These are phyloP conservation scores for Eupeodes latifasciatus DNA, from an alignment of 2,888 invertebrate species.

Conservation along the genomic window DNA sequence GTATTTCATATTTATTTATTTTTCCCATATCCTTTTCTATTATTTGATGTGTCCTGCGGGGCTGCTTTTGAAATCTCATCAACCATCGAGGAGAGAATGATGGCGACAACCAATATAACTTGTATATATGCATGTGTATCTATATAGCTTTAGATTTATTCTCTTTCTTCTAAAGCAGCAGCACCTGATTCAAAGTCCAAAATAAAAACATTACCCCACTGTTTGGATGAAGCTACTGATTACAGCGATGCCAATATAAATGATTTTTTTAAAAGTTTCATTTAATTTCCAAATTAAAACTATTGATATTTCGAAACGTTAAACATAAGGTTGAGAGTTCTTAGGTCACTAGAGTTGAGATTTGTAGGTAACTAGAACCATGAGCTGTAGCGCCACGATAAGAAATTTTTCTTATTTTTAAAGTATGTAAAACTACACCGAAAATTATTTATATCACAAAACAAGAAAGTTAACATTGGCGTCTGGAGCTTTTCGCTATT, in stretches of 20 bases:
- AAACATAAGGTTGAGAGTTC: not conserved
- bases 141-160: not conserved
- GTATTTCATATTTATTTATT: conserved; percentile 66
- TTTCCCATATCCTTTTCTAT: conserved; percentile 66
- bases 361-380: too few relatives aligned
- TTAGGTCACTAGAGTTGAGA: too few relatives aligned
- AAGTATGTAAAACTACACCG: too few relatives aligned
- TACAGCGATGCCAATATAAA: conserved; percentile 29
- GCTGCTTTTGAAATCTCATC: conserved; percentile 71
- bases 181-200: not conserved
- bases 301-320: not conserved
- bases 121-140: not conserved
- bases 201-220: not conserved
- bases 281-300: not conserved
- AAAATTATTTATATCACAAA: too few relatives aligned
- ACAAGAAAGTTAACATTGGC: too few relatives aligned
- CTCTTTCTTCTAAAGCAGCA: not conserved
- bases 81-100: conserved; percentile 46
- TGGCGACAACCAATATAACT: conserved; percentile 8
- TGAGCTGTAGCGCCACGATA: too few relatives aligned
- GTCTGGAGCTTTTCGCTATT: too few relatives aligned
- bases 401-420: too few relatives aligned
- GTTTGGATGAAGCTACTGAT: not conserved
- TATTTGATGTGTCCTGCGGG: conserved; percentile 73
- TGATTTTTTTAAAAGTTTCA: not conserved